Base-by-base conservation (phyloP, 1,140 invertebrate species). In the Ceratosolen fusciceps region DNA sequence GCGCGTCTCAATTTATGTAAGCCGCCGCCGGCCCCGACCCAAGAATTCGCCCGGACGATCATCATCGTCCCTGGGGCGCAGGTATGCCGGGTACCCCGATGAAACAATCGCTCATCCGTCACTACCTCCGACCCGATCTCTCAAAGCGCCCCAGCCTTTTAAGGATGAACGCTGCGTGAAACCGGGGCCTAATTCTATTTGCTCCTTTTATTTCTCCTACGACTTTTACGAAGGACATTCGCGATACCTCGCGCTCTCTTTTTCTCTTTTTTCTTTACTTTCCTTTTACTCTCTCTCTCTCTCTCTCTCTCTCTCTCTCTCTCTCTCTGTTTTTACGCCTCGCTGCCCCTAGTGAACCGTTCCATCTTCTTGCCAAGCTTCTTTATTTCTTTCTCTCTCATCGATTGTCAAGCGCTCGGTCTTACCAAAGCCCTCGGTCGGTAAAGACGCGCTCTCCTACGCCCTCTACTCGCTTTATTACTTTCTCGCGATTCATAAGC, bases 51-150 rank as follows among this genome's bases (percentile, higher is more conserved):
- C 9, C 9, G 39, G n/a, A 0, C 24, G 12, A 70, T 65, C 8
- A 70, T 65, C 8, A n/a, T 37, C 60, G 60, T 65, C 37, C 34
- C 34, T 34, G 21, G 34, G 34, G n/a, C 60, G 60, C 34, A 65
- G 60, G 31, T 37, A 65, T 65, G 14, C 19, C 56, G 26, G 16
- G 26, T 24, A 16, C 10, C 49, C 56, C 60, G 60, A 65, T 65
- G 16, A 37, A 65, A 65, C 60, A 8, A 65, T 65, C 60, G 60
- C 60, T 65, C 60, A 65, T 65, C 60, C 60, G 31, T 65, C 60
- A 65, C 21, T 65, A 19, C 60, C 16, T 37, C n/a, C 31, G 1
- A 37, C 16, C 21, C 16, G 9, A 65, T 52, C 10, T 65, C 37
- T 34, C 58, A 16, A 62, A 34, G 58, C 14, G 58, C 12, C 1